These are phyloP conservation scores for Clinocottus analis DNA, from an alignment of 2,113 vertebrate species.

Conservation along the genomic window DNA sequence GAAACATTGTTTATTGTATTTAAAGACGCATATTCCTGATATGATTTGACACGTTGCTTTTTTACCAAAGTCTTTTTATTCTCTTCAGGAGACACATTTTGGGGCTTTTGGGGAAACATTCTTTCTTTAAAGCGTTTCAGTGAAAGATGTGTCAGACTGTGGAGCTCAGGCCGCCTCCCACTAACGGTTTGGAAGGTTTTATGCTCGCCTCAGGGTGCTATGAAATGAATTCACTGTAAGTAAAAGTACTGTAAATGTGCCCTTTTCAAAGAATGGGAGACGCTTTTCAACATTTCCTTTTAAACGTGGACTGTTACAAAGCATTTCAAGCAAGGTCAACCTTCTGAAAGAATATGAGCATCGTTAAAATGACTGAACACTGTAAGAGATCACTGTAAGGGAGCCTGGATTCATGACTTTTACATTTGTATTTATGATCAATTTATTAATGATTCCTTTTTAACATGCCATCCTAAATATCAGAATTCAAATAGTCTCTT, in stretches of 20 bases:
- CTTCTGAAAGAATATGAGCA: not conserved
- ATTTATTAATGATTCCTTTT: not conserved
- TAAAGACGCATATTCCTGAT: conserved; percentile 40
- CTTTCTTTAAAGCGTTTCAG: conserved; percentile 15
- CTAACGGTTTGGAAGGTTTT: not conserved
- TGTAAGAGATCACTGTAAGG: not conserved
- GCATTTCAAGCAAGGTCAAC: not conserved
- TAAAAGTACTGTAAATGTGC: not conserved
- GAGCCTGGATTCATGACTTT: not conserved
- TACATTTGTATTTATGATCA: not conserved
- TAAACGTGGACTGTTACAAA: not conserved
- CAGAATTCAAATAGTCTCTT: not conserved
- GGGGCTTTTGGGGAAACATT: not conserved
- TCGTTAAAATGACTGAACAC: conserved; percentile 11
- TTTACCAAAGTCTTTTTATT: conserved; percentile 40
- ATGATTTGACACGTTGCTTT: not conserved
- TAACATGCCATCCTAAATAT: not conserved
- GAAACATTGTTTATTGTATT: conserved; percentile 23
- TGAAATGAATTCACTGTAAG: conserved; percentile 7
- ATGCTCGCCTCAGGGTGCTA: conserved; percentile 36
- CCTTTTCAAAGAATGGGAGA: not conserved
- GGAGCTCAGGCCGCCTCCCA: conserved; percentile 1
- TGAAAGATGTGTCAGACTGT: not conserved
- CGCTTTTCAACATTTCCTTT: conserved; percentile 1
- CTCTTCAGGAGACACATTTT: not conserved